Conservation (phyloP, 2,888 invertebrate species). For the Scaptomyza cyrtandrae region DNA sequence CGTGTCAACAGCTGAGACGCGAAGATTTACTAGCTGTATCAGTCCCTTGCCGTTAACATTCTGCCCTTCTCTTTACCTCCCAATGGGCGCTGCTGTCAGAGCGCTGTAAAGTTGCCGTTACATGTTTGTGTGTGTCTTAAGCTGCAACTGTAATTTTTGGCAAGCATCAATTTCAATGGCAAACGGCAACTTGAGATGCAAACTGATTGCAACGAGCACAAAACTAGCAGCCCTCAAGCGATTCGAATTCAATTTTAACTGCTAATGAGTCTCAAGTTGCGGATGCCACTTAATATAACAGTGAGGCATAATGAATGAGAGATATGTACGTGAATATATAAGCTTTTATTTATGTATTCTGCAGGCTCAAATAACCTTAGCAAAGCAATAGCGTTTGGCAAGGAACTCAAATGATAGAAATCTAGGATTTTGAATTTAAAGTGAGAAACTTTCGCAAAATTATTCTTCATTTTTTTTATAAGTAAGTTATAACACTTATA, state of each 20-base stretch:
- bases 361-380: background rate
- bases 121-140: conserved; percentile 12
- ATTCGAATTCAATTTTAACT: conserved; percentile 7
- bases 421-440: too few relatives aligned
- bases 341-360: background rate
- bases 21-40: conserved; percentile 22
- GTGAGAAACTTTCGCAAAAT: too few relatives aligned
- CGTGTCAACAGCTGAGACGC: conserved; percentile 65
- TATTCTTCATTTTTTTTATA: too few relatives aligned
- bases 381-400: too few relatives aligned
- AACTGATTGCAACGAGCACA: conserved; percentile 1
- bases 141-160: conserved; percentile 15
- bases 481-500: too few relatives aligned
- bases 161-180: conserved; percentile 18
- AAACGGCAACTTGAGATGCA: conserved; percentile 5
- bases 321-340: background rate
- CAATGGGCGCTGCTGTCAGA: conserved; percentile 4
- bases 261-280: conserved; percentile 4
- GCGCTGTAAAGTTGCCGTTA: conserved; percentile 49
- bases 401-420: too few relatives aligned
- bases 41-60: background rate
- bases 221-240: conserved; percentile 9
- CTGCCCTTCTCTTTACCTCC: background rate
- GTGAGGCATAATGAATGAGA: background rate
- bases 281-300: background rate